These are phyloP conservation scores for Cosmia trapezina DNA, from an alignment of 2,888 invertebrate genomes.

Conservation along the genomic window DNA sequence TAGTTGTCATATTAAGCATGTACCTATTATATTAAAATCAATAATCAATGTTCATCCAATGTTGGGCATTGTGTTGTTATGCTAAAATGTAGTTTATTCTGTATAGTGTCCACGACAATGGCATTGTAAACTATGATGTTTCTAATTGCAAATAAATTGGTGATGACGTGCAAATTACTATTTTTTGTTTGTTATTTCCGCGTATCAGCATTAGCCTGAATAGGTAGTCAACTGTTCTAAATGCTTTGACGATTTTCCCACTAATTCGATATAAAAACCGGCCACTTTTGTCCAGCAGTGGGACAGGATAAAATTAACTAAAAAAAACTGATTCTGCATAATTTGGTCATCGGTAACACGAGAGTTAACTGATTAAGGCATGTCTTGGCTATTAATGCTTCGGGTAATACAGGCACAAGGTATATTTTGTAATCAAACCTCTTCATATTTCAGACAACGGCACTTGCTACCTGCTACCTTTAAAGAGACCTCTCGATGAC, in stretches of 20 bases:
- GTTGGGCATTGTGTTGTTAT: conserved; percentile 21
- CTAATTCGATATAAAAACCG: neutral
- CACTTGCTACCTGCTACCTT: too few relatives aligned
- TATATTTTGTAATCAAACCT: too few relatives aligned
- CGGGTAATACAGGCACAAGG: too few relatives aligned
- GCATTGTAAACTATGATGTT: conserved; percentile 38
- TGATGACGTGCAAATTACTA: conserved; percentile 31
- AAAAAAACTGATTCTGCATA: too few relatives aligned
- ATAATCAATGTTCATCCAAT: neutral
- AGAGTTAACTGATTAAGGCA: too few relatives aligned
- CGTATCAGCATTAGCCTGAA: neutral
- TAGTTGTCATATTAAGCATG: neutral
- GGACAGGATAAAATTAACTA: too few relatives aligned
- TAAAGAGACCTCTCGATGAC: neutral
- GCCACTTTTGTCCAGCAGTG: too few relatives aligned
- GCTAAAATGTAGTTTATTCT: neutral
- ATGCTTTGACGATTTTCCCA: neutral
- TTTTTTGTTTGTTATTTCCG: conserved; percentile 13
- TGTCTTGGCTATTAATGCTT: too few relatives aligned
- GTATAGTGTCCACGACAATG: conserved; percentile 14
- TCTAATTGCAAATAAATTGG: conserved; percentile 45
- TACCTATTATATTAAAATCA: conserved; percentile 6
- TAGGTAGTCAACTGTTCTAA: neutral
- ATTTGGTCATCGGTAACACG: too few relatives aligned
- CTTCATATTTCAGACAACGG: too few relatives aligned